Evolutionary conservation across 2,113 vertebrate genomes (phyloP).

Genomic region (Phoxinus phoxinus): DNA sequence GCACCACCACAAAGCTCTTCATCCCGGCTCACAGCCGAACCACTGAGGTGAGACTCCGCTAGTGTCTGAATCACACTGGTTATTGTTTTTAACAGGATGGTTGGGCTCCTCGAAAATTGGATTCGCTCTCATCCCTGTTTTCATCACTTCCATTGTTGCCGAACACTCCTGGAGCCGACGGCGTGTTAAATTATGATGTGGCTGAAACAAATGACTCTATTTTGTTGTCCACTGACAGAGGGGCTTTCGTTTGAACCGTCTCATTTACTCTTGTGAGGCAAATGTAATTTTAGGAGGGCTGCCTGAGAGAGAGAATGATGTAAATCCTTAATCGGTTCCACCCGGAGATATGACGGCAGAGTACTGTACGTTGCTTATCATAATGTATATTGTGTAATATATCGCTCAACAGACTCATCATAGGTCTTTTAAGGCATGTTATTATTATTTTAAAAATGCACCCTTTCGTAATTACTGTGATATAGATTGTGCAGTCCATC

Average conservation of each 20-base stretch:
- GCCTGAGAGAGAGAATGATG: conserved; percentile 38
- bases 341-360: neutral
- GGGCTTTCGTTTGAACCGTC: conserved; percentile 54
- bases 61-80: conserved; percentile 4
- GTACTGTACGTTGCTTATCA: neutral
- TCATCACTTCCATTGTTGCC: conserved; percentile 25
- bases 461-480: neutral
- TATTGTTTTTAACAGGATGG: conserved; percentile 34
- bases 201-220: conserved; percentile 51
- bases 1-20: neutral
- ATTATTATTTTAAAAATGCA: conserved; percentile 23
- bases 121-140: conserved; percentile 8
- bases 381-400: conserved; percentile 20
- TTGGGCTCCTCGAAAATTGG: conserved; percentile 27
- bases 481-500: conserved; percentile 18
- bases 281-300: conserved; percentile 56
- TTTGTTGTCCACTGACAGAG: conserved; percentile 47
- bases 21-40: neutral
- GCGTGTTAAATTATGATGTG: conserved; percentile 61
- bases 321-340: neutral
- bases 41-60: neutral
- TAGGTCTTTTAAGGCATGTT: neutral
- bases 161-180: conserved; percentile 45
- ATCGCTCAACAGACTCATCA: conserved; percentile 13
- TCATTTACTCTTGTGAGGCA: conserved; percentile 56